Base-by-base conservation (phyloP, 2,113 vertebrate genomes). In the Baryphthengus martii region DNA sequence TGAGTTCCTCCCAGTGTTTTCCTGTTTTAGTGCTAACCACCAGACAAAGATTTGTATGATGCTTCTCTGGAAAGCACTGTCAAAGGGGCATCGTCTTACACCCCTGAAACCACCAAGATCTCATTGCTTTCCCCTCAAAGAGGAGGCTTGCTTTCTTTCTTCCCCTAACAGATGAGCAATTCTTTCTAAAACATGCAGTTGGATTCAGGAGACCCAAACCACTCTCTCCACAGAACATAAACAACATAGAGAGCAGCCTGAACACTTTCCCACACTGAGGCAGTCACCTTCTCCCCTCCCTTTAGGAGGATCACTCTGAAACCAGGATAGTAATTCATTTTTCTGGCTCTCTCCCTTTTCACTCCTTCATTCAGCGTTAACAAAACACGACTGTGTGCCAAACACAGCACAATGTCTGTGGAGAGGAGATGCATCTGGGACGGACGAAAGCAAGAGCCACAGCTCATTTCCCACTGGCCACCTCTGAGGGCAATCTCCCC, bases 251-350 rank as follows among this genome's bases (percentile, higher is more conserved):
- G 40, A 93, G 81, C 66, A 91, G 88, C 74, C 79, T 80, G 85
- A 91, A 93, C 91, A 91, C 50, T 94, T 96, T 95, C 91, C 93
- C 91, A 96, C 90, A 90, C 55, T 58, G 83, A 92, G 59, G 90
- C 31, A 83, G 49, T 86, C 94, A 83, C 71, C 40, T 93, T 89
- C 89, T 94, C 45, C 85, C 81, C 74, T 91, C 91, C 85, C 91
- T 91, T 83, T 59, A 21, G 17, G 71, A 76, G 50, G 42, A 90
- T 66, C 1, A 1, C 42, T 62, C 67, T 68, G 58, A 83, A 93
- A 94, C 47, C 85, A 88, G 53, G 89, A 94, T 71, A 91, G 59
- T 82, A 88, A 82, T 91, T 79, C 1, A 6, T 50, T 73, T 93
- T 88, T 73, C 78, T 89, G 93, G 67, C 81, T 79, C 42, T 29